These are phyloP conservation scores for Sitodiplosis mosellana DNA, from an alignment of 1,140 invertebrate genomes.

Conservation along the genomic window DNA sequence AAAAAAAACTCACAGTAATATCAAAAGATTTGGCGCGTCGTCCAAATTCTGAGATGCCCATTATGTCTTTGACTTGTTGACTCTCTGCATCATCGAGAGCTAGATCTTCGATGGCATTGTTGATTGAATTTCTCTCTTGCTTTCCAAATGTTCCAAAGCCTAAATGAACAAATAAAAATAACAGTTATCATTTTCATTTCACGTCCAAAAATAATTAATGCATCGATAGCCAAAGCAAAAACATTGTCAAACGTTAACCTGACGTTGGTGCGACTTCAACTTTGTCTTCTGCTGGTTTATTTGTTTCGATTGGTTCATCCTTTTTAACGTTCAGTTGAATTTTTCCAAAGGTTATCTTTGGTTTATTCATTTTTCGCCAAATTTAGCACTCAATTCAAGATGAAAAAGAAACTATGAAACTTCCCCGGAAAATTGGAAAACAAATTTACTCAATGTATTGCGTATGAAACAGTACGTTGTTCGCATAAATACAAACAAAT, in stretches of 20 bases:
- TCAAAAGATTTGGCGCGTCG: slow-evolving; percentile 61
- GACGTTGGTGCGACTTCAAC: not conserved
- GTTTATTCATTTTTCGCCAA: slow-evolving; percentile 13
- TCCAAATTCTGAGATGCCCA: slow-evolving; percentile 59
- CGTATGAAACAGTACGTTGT: no score
- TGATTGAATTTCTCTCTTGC: slow-evolving; percentile 22
- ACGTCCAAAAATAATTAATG: no score
- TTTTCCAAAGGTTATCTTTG: slow-evolving; percentile 36
- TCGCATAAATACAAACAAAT: no score
- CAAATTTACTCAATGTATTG: no score
- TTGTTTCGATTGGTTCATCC: slow-evolving; percentile 9
- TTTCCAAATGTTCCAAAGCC: slow-evolving; percentile 45
- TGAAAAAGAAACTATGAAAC: no score
- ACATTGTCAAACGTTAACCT: no score
- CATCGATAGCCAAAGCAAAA: no score
- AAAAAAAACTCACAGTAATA: slow-evolving; percentile 35
- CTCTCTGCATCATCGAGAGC: slow-evolving; percentile 46
- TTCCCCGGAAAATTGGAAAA: no score
- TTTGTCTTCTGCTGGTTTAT: slow-evolving; percentile 12
- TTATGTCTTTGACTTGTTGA: slow-evolving; percentile 43
- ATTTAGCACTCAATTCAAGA: not conserved
- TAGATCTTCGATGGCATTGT: slow-evolving; percentile 39
- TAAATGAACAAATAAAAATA: no score
- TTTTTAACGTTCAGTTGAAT: slow-evolving; percentile 30
- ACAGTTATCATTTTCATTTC: slow-evolving; percentile 4